Base-by-base conservation (phyloP, 2,888 invertebrate species). In the Unio pictorum region DNA sequence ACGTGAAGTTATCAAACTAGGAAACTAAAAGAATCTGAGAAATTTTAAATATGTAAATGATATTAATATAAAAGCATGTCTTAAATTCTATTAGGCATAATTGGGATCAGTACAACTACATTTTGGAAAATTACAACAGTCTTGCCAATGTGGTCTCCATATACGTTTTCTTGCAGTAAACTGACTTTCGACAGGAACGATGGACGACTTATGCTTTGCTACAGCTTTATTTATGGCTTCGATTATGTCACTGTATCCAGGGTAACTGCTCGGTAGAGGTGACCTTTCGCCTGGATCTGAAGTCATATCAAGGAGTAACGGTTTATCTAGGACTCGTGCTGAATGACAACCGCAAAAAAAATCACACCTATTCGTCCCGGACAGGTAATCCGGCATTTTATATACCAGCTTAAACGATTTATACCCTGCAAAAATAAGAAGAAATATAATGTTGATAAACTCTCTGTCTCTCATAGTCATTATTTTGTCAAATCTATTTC, bases 221-320 rank as follows among this genome's bases (percentile, higher is more conserved):
- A 86, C 69, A 11, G 82, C 86, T 54, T 79, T 67, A 15, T 73
- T 67, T 28, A 89, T 81, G 34, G 68, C 63, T 3, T 64, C 54
- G 7, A 67, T 62, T 34, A 81, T 63, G 5, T 76, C 67, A n/a
- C 62, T 69, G 64, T 79, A 70, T 65, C 75, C 61, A n/a, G 69
- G 69, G 61, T 77, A 65, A 6, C 68, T 66, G 15, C 20, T 55
- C 61, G 85, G 80, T 8, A 91, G 78, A 23, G 89, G 88, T 62
- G 84, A 85, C 30, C 79, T 80, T 80, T 92, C 92, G 23, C 86
- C 87, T 1, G 91, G 91, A 81, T 92, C 91, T 58, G 80, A 77
- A 26, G 85, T 86, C 64, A 92, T 80, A 68, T 92, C 90, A 76
- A 87, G 91, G 17, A 92, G 77, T 23, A 89, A 78, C 20, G 91